Conservation (phyloP, 2,888 invertebrate genomes). For the Aplocera efformata region DNA sequence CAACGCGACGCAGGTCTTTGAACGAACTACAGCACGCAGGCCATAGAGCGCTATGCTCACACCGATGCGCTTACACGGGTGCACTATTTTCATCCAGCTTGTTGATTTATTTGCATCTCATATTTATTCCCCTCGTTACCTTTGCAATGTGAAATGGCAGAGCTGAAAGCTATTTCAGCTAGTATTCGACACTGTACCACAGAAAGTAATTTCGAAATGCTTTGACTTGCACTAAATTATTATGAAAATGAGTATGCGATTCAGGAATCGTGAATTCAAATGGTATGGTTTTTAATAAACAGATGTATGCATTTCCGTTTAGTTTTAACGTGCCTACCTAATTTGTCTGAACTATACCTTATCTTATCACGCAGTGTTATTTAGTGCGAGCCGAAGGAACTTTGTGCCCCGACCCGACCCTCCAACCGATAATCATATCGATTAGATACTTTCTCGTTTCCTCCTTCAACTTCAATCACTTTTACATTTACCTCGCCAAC, state of each 20-base stretch:
- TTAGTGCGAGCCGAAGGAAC: conserved; percentile 41
- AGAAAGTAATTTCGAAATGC: too few species aligned
- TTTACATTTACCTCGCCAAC: conserved; percentile 28
- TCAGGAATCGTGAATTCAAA: too few species aligned
- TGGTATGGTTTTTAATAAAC: conserved; percentile 3
- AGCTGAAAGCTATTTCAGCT: conserved; percentile 1
- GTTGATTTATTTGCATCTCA: conserved; percentile 26
- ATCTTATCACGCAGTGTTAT: conserved; percentile 54
- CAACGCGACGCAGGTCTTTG: conserved; percentile 43
- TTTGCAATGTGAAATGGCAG: conserved; percentile 8
- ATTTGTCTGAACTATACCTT: conserved; percentile 35
- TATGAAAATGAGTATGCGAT: too few species aligned
- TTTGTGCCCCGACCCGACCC: conserved; percentile 47
- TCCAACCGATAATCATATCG: conserved; percentile 59
- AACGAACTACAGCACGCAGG: conserved; percentile 32
- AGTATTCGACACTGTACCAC: too few species aligned
- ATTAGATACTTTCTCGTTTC: conserved; percentile 55
- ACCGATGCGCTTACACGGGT: conserved; percentile 13
- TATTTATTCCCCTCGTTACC: conserved; percentile 16
- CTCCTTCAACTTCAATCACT: conserved; percentile 35
- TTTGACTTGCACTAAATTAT: too few species aligned
- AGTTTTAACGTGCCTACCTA: conserved; percentile 20
- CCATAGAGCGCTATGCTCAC: conserved; percentile 8
- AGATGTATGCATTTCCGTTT: conserved; percentile 6
- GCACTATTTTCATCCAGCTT: conserved; percentile 28